Conservation (phyloP, 2,113 vertebrate genomes). For the Notothenia rossii region DNA sequence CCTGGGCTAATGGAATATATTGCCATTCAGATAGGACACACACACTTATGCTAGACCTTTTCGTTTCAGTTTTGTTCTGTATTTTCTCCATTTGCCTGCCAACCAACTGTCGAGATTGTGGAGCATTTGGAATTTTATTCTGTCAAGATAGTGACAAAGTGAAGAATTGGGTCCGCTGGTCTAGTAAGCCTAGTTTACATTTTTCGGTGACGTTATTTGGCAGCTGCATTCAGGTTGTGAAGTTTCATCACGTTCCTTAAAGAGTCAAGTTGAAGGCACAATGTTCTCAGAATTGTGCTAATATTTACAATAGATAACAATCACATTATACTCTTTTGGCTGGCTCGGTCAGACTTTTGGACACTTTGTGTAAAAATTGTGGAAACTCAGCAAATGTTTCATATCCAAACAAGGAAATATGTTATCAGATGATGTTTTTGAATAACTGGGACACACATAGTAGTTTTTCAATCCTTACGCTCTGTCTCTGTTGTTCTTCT, state of each 20-base stretch:
- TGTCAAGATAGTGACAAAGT: constrained; percentile 46
- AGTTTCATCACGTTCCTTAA: constrained; percentile 53
- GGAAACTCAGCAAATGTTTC: constrained; percentile 33
- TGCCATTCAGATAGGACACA: constrained; percentile 34
- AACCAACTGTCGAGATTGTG: constrained; percentile 25
- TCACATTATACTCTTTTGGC: constrained; percentile 32
- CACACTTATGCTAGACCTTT: constrained; percentile 31
- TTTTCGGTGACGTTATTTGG: constrained; percentile 55
- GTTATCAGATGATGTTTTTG: constrained; percentile 25
- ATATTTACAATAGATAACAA: constrained; percentile 68
- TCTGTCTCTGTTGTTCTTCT: background rate
- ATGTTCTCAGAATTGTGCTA: constrained; percentile 66
- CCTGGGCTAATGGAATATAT: constrained; percentile 26
- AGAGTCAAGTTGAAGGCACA: constrained; percentile 30
- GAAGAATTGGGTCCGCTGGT: constrained; percentile 50
- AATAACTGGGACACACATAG: background rate
- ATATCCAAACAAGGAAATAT: constrained; percentile 52
- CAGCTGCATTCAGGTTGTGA: constrained; percentile 1
- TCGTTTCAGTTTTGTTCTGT: constrained; percentile 31
- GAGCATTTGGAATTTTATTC: constrained; percentile 28
- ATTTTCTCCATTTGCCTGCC: constrained; percentile 30
- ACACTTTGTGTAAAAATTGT: constrained; percentile 21
- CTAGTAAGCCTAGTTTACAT: constrained; percentile 36
- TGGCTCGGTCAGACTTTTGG: constrained; percentile 11
- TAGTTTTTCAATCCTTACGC: background rate